These are phyloP conservation scores for Periparus ater DNA, from an alignment of 2,797 vertebrate genomes.

Conservation along the genomic window DNA sequence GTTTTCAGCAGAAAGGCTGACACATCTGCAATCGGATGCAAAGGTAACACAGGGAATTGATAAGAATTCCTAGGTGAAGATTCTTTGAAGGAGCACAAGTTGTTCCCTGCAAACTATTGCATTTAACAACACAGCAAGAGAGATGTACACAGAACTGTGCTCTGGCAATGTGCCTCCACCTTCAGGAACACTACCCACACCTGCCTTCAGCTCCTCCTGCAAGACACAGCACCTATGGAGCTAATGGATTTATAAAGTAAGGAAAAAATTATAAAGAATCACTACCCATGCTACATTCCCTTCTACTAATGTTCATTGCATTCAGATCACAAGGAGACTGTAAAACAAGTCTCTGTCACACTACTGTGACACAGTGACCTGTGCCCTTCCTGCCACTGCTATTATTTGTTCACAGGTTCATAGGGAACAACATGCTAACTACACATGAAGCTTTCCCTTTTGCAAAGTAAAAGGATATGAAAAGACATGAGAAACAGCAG, in stretches of 20 bases:
- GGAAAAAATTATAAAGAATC: neutral
- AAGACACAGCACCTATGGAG: neutral
- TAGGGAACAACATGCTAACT: neutral
- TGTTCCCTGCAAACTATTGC: neutral
- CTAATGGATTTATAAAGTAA: neutral
- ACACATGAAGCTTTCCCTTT: neutral
- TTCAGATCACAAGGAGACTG: neutral
- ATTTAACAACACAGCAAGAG: neutral
- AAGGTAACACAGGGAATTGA: neutral
- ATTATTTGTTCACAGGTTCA: neutral
- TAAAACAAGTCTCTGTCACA: neutral
- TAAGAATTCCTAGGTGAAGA: neutral
- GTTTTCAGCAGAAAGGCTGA: neutral
- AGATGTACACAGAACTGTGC: neutral
- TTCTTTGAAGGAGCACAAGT: neutral
- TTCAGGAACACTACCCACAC: neutral
- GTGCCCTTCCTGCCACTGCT: neutral
- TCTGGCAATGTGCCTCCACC: neutral
- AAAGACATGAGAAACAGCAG: neutral
- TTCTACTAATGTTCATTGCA: neutral
- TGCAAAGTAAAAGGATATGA: neutral
- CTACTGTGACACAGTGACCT: neutral
- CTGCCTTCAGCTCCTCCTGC: neutral
- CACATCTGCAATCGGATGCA: neutral
- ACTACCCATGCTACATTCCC: neutral